Percentiles rank a stretch among this genome's conserved stretches.
phyloP scores from a whole-genome alignment of 2,888 invertebrate species.

The Cephus runcator region DNA sequence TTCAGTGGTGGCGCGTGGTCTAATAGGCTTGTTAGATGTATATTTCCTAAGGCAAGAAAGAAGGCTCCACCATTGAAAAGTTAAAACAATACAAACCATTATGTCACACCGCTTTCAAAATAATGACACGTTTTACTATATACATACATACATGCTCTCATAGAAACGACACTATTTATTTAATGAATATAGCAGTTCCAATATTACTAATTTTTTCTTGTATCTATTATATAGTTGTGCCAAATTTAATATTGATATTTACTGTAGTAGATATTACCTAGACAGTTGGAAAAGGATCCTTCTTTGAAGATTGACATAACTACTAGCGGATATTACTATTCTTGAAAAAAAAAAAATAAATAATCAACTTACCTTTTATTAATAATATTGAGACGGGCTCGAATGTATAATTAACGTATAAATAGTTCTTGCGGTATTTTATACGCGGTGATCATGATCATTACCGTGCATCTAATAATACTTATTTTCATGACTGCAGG shows the following conservation, averaged over 20 bases:
- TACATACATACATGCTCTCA: neutral
- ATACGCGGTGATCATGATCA: too few relatives aligned
- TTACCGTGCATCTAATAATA: too few relatives aligned
- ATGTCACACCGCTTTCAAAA: neutral
- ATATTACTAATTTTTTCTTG: neutral
- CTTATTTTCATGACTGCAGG: neutral
- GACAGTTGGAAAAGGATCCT: neutral
- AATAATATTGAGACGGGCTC: neutral
- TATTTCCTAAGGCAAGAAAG: neutral
- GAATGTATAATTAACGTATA: too few relatives aligned
- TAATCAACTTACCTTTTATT: neutral
- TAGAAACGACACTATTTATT: neutral
- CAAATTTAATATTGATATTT: neutral
- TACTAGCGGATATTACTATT: neutral
- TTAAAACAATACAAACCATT: neutral
- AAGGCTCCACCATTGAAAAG: neutral
- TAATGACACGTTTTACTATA: neutral
- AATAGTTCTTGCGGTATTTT: too few relatives aligned
- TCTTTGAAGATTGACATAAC: neutral
- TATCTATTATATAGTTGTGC: neutral
- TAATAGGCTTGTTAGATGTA: neutral
- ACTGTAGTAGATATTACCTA: neutral
- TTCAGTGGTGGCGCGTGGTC: neutral
- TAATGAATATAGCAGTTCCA: neutral
- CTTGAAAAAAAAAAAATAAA: neutral